These are phyloP conservation scores for Pangasius djambal DNA, from an alignment of 2,797 vertebrate species.

Conservation along the genomic window DNA sequence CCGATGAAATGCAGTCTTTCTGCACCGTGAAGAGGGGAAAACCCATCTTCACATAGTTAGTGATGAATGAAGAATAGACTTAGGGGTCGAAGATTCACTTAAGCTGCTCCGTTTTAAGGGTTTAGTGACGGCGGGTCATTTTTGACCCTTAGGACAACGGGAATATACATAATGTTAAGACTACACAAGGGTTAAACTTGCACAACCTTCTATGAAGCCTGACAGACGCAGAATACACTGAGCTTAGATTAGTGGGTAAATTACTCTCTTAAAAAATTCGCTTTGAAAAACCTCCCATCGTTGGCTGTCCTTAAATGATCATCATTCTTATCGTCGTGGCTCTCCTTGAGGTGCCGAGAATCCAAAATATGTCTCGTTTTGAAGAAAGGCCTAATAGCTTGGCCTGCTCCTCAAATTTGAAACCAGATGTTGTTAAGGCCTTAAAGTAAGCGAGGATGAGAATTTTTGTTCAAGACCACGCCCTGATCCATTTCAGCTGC, in stretches of 20 bases:
- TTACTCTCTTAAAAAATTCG: not conserved
- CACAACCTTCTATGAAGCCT: not conserved
- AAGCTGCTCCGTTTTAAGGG: too few species aligned
- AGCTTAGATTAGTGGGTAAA: too few species aligned
- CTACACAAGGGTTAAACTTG: not conserved
- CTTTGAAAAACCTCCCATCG: not conserved
- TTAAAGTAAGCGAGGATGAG: not conserved
- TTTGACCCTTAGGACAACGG: too few species aligned
- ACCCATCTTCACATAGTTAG: too few species aligned
- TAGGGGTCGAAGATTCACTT: too few species aligned
- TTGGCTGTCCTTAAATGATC: not conserved
- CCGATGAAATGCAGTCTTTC: too few species aligned
- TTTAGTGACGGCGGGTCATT: too few species aligned
- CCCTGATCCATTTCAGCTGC: not conserved
- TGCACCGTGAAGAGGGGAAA: too few species aligned
- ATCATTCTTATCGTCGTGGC: not conserved
- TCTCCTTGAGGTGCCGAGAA: not conserved
- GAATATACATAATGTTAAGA: too few species aligned
- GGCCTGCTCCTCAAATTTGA: not conserved
- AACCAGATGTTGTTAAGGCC: not conserved
- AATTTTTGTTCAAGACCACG: not conserved
- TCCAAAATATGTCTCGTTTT: too few species aligned
- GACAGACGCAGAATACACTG: not conserved
- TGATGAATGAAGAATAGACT: too few species aligned
- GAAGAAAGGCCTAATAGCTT: not conserved